Base-by-base conservation (phyloP, 2,888 invertebrate genomes). In the Didymodactylos carnosus region DNA sequence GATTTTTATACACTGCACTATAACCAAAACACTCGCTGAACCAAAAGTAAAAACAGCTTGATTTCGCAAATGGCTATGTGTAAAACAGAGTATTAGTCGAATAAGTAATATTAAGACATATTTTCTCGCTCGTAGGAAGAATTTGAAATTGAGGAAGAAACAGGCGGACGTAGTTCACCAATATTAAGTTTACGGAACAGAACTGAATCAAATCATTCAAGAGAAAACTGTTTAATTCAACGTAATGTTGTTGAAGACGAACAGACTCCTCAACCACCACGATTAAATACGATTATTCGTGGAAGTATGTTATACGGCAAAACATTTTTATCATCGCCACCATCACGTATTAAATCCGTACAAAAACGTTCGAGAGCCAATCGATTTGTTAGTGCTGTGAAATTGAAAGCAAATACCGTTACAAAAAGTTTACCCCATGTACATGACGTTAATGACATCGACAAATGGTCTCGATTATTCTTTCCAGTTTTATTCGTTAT, bases 381-480 rank as follows among this genome's bases (percentile, higher is more conserved):
- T 29, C 72, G 69, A 46, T 69, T 73, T 14, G 27, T 35, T 6
- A 40, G 40, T 51, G 49, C 69, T 13, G 13, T 73, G 27, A 46
- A 70, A 27, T 69, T 39, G 39, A 69, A 69, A 39, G 70, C 49
- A 19, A 29, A 46, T 49, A 53, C 25, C 1, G n/a, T 74, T 6
- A 71, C 29, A 39, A 46, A 53, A 39, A 49, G 40, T 23, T 25
- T 74, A 39, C 74, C 74, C 25, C 27, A 39, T 43, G 53, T 97
- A 78, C 90, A 93, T 79, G 94, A 97, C 84, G 94, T 97, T 76
- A 97, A 97, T 84, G 89, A 94, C 78, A 95, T 97, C 80, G 97
- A 97, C 85, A 94, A 95, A 80, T 94, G 94, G 84, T 94, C 94
- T 41, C 87, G 97, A 78, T 89, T 97, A 80, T 87, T 94, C 77